Base-by-base conservation (phyloP, 2,797 vertebrate species). In the Protosalanx chinensis region DNA sequence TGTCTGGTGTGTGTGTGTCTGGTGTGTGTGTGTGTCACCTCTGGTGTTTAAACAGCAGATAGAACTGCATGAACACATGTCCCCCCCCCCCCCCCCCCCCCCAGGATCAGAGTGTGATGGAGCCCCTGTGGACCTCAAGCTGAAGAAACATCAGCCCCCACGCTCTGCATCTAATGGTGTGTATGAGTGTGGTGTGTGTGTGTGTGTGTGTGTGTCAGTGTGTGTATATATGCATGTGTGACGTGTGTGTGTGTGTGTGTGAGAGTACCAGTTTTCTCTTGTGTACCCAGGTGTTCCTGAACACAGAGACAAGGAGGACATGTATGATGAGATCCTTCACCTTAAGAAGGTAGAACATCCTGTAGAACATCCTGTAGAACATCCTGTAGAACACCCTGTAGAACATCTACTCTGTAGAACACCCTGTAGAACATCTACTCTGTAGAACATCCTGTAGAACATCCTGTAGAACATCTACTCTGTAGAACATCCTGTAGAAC, bases 241-340 rank as follows among this genome's bases (percentile, higher is more conserved):
- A 29, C 46, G 33, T 65, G 63, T 69, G 33, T 37, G 7, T 59
- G 63, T 72, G 6, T 67, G 12, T 57, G 37, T 62, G 6, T 49
- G 46, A 64, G 3, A 67, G 13, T 71, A 56, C 33, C 51, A 10
- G n/a, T 46, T 61, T 0, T 72, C 18, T 3, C 3, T 7, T 0
- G 71, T 32, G 64, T 64, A 76, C 78, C 20, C 80, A 98, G 86
- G 92, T 66, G 85, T 90, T 20, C 88, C 89, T 0, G 87, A 94
- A 84, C 92, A 88, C 87, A 93, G 93, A 85, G 95, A 95, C 64
- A 97, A 95, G 68, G 95, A 98, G 81, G 95, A 95, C 74, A 97
- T 98, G 96, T 95, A 97, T 16, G 93, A 96, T 57, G 95, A 98
- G 88, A 97, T 98, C 63, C 91, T 97, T 29, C 93, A 93, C 70